Evolutionary conservation across 2,113 vertebrate species (phyloP).

Genomic region (Bothrops jararaca): DNA sequence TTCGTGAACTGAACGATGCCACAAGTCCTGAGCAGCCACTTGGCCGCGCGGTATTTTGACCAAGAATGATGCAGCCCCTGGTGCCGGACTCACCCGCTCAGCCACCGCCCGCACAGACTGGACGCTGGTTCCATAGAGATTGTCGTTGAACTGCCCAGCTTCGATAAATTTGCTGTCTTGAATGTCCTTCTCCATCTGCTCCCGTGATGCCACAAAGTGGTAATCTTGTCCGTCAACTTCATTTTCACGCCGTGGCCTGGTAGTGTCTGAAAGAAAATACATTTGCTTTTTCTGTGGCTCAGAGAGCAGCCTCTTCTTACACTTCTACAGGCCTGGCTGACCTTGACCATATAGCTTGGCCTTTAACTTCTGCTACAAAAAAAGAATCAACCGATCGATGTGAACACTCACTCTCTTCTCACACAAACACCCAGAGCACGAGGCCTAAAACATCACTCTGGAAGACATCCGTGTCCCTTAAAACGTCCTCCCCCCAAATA

Average conservation of each 20-base stretch:
- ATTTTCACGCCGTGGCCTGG: conserved; percentile 88
- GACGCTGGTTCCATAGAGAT: conserved; percentile 96
- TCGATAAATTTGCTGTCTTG: conserved; percentile 99
- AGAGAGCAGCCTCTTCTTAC: not conserved
- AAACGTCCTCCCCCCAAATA: not conserved
- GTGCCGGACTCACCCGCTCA: conserved; percentile 80
- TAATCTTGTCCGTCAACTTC: conserved; percentile 98
- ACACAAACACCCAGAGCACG: not conserved
- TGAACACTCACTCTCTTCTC: not conserved
- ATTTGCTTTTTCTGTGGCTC: accelerated
- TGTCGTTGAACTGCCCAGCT: conserved; percentile 97
- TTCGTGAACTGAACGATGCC: no score
- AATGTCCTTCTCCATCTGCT: conserved; percentile 99
- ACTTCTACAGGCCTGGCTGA: not conserved
- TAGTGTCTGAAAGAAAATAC: conserved; percentile 81
- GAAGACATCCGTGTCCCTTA: accelerated
- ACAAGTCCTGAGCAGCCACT: not conserved
- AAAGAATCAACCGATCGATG: not conserved
- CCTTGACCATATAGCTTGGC: not conserved
- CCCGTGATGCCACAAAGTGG: conserved; percentile 91
- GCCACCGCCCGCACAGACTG: conserved; percentile 95
- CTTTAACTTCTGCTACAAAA: not conserved
- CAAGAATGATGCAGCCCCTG: not conserved
- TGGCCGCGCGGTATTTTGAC: not conserved
- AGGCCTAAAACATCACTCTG: not conserved